phyloP scores from a whole-genome alignment of 1,140 invertebrate species.

The Brachionus paranguensis region DNA sequence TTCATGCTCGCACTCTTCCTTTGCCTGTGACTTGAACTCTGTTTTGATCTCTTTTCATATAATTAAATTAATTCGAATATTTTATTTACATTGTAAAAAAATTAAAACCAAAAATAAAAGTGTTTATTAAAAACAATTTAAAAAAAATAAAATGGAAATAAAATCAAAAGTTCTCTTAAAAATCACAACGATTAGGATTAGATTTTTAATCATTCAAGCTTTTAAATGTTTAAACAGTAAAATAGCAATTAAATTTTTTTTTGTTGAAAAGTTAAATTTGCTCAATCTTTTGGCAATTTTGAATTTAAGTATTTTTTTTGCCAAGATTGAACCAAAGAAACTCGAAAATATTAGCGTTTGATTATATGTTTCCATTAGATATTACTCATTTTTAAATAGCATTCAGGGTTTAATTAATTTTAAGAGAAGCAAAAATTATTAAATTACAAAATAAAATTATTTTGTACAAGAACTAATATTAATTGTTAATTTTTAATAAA shows the following conservation, averaged over 20 bases:
- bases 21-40: neutral
- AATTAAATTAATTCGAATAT: neutral
- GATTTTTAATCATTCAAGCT: neutral
- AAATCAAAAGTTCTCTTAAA: neutral
- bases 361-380: neutral
- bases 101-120: neutral
- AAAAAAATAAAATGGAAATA: neutral
- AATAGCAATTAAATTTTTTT: neutral
- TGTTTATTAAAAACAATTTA: neutral
- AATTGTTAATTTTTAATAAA: neutral
- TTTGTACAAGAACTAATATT: neutral
- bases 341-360: neutral
- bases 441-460: neutral
- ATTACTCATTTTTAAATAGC: neutral
- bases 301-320: neutral
- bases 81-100: neutral
- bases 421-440: neutral
- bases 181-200: constrained; percentile 24
- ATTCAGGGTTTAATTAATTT: neutral
- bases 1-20: neutral
- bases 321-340: neutral
- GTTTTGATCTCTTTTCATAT: neutral
- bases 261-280: neutral
- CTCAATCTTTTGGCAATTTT: neutral
- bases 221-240: neutral